Conservation (phyloP, 1,140 invertebrate genomes). For the Probaryconus sp. region DNA sequence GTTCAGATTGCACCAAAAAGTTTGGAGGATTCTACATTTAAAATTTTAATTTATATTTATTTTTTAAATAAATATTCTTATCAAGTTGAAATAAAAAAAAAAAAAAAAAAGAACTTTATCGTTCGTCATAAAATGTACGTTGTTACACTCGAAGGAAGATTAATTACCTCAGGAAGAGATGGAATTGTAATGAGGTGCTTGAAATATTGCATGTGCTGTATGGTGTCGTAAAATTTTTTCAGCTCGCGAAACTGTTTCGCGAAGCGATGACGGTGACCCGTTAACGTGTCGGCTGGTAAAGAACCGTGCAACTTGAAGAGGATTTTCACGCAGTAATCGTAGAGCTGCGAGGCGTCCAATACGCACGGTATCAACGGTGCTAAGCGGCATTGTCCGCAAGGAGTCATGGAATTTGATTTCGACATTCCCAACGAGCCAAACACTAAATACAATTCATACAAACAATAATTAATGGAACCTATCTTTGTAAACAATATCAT, state of each 20-base stretch:
- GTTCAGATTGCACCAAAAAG: slow-evolving; percentile 94
- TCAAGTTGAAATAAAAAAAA: no score
- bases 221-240: slow-evolving; percentile 95
- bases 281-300: slow-evolving; percentile 92
- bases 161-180: slow-evolving; percentile 89
- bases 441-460: slow-evolving; percentile 83
- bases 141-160: neutral
- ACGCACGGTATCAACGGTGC: slow-evolving; percentile 98
- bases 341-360: slow-evolving; percentile 96
- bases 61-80: slow-evolving; percentile 6
- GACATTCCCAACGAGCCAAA: slow-evolving; percentile 96
- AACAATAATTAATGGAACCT: slow-evolving; percentile 30
- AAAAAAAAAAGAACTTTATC: no score
- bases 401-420: slow-evolving; percentile 97
- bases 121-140: neutral
- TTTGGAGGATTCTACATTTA: slow-evolving; percentile 90
- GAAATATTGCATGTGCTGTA: slow-evolving; percentile 97
- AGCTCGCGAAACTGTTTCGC: slow-evolving; percentile 92
- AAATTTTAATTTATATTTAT: slow-evolving; percentile 3
- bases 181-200: slow-evolving; percentile 97
- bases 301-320: slow-evolving; percentile 96
- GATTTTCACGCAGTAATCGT: slow-evolving; percentile 97
- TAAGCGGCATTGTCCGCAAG: slow-evolving; percentile 95
- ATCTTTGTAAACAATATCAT: no score
- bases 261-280: slow-evolving; percentile 95